phyloP scores from a whole-genome alignment of 1,140 invertebrate genomes.

The Pararge aegeria region DNA sequence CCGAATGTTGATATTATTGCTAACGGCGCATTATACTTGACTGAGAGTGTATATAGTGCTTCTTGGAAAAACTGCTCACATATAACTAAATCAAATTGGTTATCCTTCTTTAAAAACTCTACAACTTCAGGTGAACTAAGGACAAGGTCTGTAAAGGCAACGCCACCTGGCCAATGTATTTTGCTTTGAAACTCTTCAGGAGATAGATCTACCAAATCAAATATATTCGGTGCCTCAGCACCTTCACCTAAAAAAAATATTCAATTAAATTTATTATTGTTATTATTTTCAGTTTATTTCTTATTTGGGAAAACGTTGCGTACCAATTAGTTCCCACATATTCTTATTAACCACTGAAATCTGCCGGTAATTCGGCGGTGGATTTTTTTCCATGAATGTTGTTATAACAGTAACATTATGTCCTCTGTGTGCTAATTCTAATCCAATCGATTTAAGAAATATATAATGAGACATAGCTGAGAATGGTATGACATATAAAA shows the following conservation, averaged over 20 bases:
- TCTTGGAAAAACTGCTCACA: slow-evolving; percentile 81
- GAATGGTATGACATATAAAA: slow-evolving; percentile 64
- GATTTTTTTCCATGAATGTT: slow-evolving; percentile 63
- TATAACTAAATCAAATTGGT: slow-evolving; percentile 79
- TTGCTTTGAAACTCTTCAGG: slow-evolving; percentile 52
- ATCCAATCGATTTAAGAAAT: slow-evolving; percentile 78
- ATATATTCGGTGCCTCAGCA: slow-evolving; percentile 56
- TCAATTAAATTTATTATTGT: too few species aligned
- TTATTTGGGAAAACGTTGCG: slow-evolving; percentile 55
- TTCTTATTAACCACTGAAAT: slow-evolving; percentile 74
- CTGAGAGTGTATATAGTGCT: slow-evolving; percentile 78
- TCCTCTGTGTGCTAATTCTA: slow-evolving; percentile 79
- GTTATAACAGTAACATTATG: slow-evolving; percentile 83
- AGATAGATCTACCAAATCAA: slow-evolving; percentile 52
- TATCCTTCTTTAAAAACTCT: slow-evolving; percentile 67
- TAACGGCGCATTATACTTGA: slow-evolving; percentile 79
- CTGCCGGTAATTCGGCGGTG: slow-evolving; percentile 75
- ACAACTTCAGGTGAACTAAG: slow-evolving; percentile 72
- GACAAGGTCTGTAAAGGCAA: slow-evolving; percentile 71
- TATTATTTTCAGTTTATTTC: not conserved
- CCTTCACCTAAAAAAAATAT: slow-evolving; percentile 42
- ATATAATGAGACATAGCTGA: slow-evolving; percentile 77
- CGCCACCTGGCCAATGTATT: slow-evolving; percentile 65
- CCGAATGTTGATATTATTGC: slow-evolving; percentile 79
- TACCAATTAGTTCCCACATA: slow-evolving; percentile 74